Evolutionary conservation across 2,888 invertebrate species (phyloP).

Genomic region (Netelia inedita): DNA sequence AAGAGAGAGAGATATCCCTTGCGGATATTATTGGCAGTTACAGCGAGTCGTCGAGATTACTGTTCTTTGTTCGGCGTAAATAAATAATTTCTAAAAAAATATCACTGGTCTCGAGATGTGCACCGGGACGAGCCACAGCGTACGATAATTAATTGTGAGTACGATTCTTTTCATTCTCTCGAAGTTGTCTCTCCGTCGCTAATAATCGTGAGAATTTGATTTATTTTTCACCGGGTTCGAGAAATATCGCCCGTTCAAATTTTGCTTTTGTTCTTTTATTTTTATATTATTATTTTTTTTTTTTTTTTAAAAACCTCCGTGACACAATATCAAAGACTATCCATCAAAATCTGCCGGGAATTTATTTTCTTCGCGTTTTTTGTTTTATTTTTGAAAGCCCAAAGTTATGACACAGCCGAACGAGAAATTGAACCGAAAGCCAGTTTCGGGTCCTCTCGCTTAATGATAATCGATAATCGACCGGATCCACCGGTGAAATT

Average conservation of each 20-base stretch:
- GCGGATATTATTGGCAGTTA: slow-evolving; percentile 81
- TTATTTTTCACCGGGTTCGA: neutral
- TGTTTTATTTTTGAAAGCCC: slow-evolving; percentile 39
- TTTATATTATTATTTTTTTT: neutral
- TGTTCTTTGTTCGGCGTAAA: slow-evolving; percentile 80
- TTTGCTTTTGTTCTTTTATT: neutral
- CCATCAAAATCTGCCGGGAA: slow-evolving; percentile 15
- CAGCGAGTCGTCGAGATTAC: slow-evolving; percentile 79
- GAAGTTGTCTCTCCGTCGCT: neutral
- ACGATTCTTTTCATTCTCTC: slow-evolving; percentile 43
- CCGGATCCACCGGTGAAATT: slow-evolving; percentile 70
- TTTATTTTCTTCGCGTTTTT: slow-evolving; percentile 22
- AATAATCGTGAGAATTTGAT: neutral
- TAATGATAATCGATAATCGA: slow-evolving; percentile 61
- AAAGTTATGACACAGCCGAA: slow-evolving; percentile 72
- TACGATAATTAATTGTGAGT: slow-evolving; percentile 61
- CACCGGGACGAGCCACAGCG: slow-evolving; percentile 72
- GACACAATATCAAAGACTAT: slow-evolving; percentile 21
- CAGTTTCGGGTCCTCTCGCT: slow-evolving; percentile 70
- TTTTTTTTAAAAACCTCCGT: slow-evolving; percentile 7
- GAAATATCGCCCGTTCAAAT: neutral
- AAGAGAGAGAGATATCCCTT: slow-evolving; percentile 74
- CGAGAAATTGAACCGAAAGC: slow-evolving; percentile 72
- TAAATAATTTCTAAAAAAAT: slow-evolving; percentile 84
- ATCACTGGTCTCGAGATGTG: slow-evolving; percentile 83